Conservation (phyloP, 64 coral and sea anemone species). For the Porites lutea region DNA sequence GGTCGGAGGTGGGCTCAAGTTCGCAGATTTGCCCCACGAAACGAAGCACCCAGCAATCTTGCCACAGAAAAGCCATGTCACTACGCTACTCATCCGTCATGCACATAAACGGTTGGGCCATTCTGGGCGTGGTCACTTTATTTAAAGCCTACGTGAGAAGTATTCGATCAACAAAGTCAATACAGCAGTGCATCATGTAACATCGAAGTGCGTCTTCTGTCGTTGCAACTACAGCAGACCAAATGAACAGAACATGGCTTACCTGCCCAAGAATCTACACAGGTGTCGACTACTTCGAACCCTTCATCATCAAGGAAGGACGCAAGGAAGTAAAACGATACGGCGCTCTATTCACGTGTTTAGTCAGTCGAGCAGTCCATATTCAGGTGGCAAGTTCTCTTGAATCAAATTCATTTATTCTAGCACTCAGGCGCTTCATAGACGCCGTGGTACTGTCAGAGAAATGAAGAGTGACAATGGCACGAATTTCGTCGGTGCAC, state of each 20-base stretch:
- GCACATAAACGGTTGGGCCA: constrained; percentile 17
- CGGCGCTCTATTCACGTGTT: constrained; percentile 38
- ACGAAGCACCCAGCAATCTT: constrained; percentile 2
- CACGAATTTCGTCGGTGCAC: not conserved
- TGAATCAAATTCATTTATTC: not conserved
- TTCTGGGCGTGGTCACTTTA: not conserved
- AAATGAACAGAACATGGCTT: constrained; percentile 1
- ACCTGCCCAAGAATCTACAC: constrained; percentile 20
- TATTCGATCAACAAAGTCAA: constrained; percentile 14
- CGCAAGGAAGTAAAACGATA: constrained; percentile 22
- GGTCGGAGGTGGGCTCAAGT: not conserved
- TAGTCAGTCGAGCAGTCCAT: constrained; percentile 36
- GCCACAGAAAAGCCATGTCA: constrained; percentile 1
- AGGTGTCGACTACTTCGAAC: not conserved
- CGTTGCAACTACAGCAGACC: not conserved
- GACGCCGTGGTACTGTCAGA: constrained; percentile 4
- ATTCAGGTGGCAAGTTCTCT: not conserved
- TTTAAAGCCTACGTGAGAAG: not conserved
- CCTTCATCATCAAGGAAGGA: not conserved
- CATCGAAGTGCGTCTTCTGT: constrained; percentile 18
- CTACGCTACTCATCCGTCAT: constrained; percentile 21
- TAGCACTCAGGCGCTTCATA: constrained; percentile 21
- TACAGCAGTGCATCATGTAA: not conserved
- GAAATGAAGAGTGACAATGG: not conserved
- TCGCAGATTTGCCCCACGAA: not conserved